Percentiles rank a stretch among this genome's conserved stretches.
These are phyloP conservation scores for Phania funesta DNA, from an alignment of 2,888 invertebrate genomes.

Conservation along the genomic window DNA sequence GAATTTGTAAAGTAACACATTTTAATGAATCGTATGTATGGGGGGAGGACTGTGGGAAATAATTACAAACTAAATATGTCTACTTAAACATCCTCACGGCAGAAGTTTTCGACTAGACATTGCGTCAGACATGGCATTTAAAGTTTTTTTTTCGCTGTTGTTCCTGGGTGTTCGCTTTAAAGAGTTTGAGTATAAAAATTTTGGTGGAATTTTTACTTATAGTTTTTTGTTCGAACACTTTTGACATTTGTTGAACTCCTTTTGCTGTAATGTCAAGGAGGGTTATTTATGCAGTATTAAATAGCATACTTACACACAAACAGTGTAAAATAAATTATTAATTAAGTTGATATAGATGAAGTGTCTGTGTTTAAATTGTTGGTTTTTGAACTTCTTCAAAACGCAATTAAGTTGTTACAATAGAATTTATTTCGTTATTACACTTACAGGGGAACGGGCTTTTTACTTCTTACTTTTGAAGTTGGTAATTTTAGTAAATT, in stretches of 20 bases:
- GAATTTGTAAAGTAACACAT: background rate
- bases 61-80: slow-evolving; percentile 25
- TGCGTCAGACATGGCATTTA: slow-evolving; percentile 51
- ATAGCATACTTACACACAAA: background rate
- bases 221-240: slow-evolving; percentile 13
- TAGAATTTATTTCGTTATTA: slow-evolving; percentile 29
- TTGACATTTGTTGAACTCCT: slow-evolving; percentile 52
- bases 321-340: slow-evolving; percentile 17
- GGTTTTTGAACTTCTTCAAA: background rate
- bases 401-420: slow-evolving; percentile 32
- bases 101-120: slow-evolving; percentile 53
- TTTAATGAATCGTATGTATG: background rate
- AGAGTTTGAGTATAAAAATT: background rate
- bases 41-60: background rate
- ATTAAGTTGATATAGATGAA: slow-evolving; percentile 15
- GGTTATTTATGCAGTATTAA: slow-evolving; percentile 23
- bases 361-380: background rate
- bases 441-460: background rate
- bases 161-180: background rate
- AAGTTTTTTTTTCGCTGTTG: slow-evolving; percentile 3
- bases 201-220: slow-evolving; percentile 5
- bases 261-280: slow-evolving; percentile 17
- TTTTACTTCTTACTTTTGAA: background rate
- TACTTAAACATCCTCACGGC: slow-evolving; percentile 24
- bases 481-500: background rate